Evolutionary conservation across 2,888 invertebrate genomes (phyloP), one percentile per base, ranked within the genome.

Genomic region (Ophion obscuratus): DNA sequence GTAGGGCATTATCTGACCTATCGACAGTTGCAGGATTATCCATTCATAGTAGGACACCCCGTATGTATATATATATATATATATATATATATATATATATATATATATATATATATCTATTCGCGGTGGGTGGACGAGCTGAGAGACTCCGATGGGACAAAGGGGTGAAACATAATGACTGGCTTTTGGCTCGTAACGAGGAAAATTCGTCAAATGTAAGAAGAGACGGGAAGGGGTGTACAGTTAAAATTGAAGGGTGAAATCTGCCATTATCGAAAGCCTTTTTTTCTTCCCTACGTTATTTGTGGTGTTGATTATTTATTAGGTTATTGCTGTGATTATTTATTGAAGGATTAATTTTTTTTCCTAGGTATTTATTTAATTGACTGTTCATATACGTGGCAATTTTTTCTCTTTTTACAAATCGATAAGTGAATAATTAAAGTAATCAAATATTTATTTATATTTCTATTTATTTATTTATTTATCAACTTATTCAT

Each of bases 171-270:
- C 9, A 62, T 82, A 82, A 83, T 59, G 77, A 57, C n/a, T 20
- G 71, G 77, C 40, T 83, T 40, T 61, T 66, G 80, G 14, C 36
- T 59, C 10, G 57, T 47, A 59, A 47, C 61, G 36, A 66, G 71
- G 78, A 83, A 83, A 83, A 83, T 83, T 83, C 67, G 78, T 83
- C 67, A 73, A 78, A 78, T 77, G 74, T 67, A 81, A 74, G 36
- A 47, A 67, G 83, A 77, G 77, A 20, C 7, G 57, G n/a, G 57
- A 57, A 31, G 31, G n/a, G 31, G 71, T 14, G 36, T 36, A 31
- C 31, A 17, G 31, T 57, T 20, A 47, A 47, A 70, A 27, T 57
- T 57, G 17, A 47, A 71, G 27, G 71, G 57, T 71, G 1, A 61
- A n/a, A 61, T 61, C 61, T 11, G 61, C n/a, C 20, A 20, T 61